A percentile compares a stretch with the other conserved stretches of the same genome.
These are phyloP conservation scores for Drosophila persimilis DNA, from an alignment of 1,140 invertebrate species.

Conservation along the genomic window DNA sequence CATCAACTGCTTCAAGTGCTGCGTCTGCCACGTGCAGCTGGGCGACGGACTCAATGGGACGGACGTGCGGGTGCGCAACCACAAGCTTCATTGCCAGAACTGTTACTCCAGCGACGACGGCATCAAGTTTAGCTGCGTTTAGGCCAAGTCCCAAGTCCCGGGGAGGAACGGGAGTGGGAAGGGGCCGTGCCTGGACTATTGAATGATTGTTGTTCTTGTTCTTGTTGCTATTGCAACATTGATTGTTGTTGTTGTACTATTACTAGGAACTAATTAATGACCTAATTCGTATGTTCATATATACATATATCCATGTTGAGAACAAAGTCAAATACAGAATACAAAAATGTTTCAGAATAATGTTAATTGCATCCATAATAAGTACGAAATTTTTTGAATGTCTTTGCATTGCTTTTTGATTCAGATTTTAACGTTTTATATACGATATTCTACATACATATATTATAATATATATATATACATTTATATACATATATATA, in stretches of 20 bases:
- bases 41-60: slow-evolving; percentile 95
- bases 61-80: slow-evolving; percentile 96
- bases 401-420: slow-evolving; percentile 64
- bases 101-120: slow-evolving; percentile 98
- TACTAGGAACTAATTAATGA: slow-evolving; percentile 34
- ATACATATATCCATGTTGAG: slow-evolving; percentile 36
- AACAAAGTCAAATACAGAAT: slow-evolving; percentile 42
- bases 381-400: slow-evolving; percentile 52
- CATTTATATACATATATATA: slow-evolving; percentile 6
- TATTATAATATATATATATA: slow-evolving; percentile 8
- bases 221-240: slow-evolving; percentile 55
- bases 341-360: slow-evolving; percentile 48
- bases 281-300: slow-evolving; percentile 29
- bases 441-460: slow-evolving; percentile 41
- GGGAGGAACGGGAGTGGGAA: not conserved
- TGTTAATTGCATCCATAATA: slow-evolving; percentile 44
- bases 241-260: slow-evolving; percentile 64
- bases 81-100: slow-evolving; percentile 97
- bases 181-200: not conserved
- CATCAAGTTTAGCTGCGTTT: slow-evolving; percentile 92
- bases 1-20: slow-evolving; percentile 98
- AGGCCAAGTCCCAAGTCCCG: slow-evolving; percentile 42
- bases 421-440: slow-evolving; percentile 71
- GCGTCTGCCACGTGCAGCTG: slow-evolving; percentile 96
- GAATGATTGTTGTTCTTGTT: slow-evolving; percentile 48